These are phyloP conservation scores for Scaptomyza cyrtandrae DNA, from an alignment of 2,888 invertebrate species.

Conservation along the genomic window DNA sequence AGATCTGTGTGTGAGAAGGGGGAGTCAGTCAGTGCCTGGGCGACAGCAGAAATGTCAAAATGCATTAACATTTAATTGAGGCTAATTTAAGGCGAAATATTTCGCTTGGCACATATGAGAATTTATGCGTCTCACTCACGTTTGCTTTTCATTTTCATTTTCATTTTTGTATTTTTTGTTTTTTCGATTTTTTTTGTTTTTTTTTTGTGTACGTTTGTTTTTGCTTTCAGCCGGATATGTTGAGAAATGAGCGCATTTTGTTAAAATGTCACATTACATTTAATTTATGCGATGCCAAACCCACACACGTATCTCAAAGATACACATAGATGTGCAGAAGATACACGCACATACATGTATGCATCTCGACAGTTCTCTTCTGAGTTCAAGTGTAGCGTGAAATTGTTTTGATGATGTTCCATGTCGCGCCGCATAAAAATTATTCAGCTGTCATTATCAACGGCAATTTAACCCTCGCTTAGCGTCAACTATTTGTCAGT, in stretches of 20 bases:
- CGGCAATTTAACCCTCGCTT: slow-evolving; percentile 63
- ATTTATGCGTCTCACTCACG: slow-evolving; percentile 72
- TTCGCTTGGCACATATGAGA: slow-evolving; percentile 78
- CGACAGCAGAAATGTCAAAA: slow-evolving; percentile 83
- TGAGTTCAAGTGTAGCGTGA: slow-evolving; percentile 66
- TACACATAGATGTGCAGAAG: slow-evolving; percentile 29
- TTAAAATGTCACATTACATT: slow-evolving; percentile 84
- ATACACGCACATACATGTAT: neutral
- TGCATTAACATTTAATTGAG: slow-evolving; percentile 85
- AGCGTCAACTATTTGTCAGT: slow-evolving; percentile 60
- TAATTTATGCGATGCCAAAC: slow-evolving; percentile 79
- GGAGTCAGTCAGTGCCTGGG: slow-evolving; percentile 13
- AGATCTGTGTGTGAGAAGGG: neutral
- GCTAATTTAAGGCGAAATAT: slow-evolving; percentile 83
- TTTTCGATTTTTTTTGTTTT: neutral
- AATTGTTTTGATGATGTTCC: slow-evolving; percentile 68
- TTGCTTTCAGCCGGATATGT: slow-evolving; percentile 71
- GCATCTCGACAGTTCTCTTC: slow-evolving; percentile 34
- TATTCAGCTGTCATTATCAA: slow-evolving; percentile 63
- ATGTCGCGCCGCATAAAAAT: slow-evolving; percentile 56
- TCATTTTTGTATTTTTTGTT: slow-evolving; percentile 10
- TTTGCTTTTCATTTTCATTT: slow-evolving; percentile 53
- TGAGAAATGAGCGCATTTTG: slow-evolving; percentile 83
- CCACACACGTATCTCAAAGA: slow-evolving; percentile 38
- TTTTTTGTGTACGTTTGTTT: slow-evolving; percentile 23